Conservation (phyloP, 2,113 vertebrate species). For the Lipotes vexillifer region DNA sequence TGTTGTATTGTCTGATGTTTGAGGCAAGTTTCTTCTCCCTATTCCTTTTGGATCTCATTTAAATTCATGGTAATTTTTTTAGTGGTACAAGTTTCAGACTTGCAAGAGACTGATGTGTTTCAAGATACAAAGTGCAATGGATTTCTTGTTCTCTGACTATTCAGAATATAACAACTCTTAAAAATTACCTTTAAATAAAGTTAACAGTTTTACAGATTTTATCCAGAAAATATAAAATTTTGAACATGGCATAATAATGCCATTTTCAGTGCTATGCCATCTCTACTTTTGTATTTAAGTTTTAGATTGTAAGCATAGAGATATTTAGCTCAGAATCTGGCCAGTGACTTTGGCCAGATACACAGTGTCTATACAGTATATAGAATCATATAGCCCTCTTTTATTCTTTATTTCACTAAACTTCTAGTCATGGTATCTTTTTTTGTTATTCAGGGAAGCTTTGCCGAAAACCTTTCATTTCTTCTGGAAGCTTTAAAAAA, state of each 20-base stretch:
- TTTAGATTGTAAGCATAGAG: conserved; percentile 11
- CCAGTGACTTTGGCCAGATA: not conserved
- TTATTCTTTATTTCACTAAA: not conserved
- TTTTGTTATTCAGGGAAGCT: conserved; percentile 87
- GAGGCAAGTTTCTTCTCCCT: not conserved
- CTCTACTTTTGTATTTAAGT: not conserved
- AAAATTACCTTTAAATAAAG: not conserved
- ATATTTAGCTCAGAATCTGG: not conserved
- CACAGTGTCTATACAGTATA: not conserved
- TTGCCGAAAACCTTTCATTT: conserved; percentile 95
- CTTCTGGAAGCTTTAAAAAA: conserved; percentile 93
- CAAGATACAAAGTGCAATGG: not conserved
- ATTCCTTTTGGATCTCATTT: not conserved
- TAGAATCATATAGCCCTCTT: not conserved
- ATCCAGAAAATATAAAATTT: not conserved
- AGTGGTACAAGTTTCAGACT: not conserved
- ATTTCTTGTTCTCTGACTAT: not conserved
- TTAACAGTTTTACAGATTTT: conserved; percentile 1
- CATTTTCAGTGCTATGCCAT: not conserved
- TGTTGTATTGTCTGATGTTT: not conserved
- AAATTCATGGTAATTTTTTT: conserved; percentile 9
- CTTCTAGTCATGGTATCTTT: not conserved
- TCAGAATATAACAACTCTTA: not conserved
- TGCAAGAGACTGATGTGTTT: not conserved
- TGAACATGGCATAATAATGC: not conserved